Percentiles rank a stretch among this genome's conserved stretches.
Evolutionary conservation across 1,140 invertebrate genomes (phyloP).

Genomic region (Drosophila eugracilis): DNA sequence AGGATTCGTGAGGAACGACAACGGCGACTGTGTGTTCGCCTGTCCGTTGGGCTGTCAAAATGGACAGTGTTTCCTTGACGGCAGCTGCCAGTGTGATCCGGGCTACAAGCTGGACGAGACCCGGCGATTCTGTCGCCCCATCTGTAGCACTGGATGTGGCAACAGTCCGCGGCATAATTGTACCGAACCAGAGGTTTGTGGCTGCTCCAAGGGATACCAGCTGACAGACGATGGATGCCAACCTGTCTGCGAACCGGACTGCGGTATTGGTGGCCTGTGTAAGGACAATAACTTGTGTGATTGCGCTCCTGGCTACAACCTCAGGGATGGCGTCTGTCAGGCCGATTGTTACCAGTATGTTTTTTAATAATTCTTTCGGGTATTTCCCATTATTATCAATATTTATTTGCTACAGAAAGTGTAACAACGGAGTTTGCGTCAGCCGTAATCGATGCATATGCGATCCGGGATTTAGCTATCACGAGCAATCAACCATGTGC

Average conservation of each 20-base stretch:
- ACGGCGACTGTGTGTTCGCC: conserved; percentile 76
- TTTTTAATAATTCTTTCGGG: not conserved
- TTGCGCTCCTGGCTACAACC: conserved; percentile 62
- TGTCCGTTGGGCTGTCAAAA: conserved; percentile 83
- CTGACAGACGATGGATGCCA: conserved; percentile 69
- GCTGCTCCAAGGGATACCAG: conserved; percentile 75
- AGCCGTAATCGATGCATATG: conserved; percentile 78
- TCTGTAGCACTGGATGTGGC: conserved; percentile 84
- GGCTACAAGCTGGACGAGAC: conserved; percentile 87
- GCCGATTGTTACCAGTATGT: conserved; percentile 81
- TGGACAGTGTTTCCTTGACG: conserved; percentile 85
- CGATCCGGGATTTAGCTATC: conserved; percentile 74
- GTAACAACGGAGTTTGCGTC: conserved; percentile 75
- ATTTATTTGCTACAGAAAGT: conserved; percentile 50
- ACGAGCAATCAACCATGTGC: conserved; percentile 82
- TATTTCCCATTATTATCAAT: not conserved
- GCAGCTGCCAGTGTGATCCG: conserved; percentile 87
- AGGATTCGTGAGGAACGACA: conserved; percentile 86
- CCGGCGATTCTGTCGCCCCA: conserved; percentile 84
- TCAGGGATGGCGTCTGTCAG: conserved; percentile 73
- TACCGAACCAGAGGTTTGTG: conserved; percentile 76
- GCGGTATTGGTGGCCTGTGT: conserved; percentile 73
- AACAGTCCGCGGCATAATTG: conserved; percentile 71
- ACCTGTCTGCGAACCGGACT: conserved; percentile 76
- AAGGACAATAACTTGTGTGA: conserved; percentile 65